phyloP scores from a whole-genome alignment of 2,113 vertebrate genomes.

The Oncorhynchus keta region DNA sequence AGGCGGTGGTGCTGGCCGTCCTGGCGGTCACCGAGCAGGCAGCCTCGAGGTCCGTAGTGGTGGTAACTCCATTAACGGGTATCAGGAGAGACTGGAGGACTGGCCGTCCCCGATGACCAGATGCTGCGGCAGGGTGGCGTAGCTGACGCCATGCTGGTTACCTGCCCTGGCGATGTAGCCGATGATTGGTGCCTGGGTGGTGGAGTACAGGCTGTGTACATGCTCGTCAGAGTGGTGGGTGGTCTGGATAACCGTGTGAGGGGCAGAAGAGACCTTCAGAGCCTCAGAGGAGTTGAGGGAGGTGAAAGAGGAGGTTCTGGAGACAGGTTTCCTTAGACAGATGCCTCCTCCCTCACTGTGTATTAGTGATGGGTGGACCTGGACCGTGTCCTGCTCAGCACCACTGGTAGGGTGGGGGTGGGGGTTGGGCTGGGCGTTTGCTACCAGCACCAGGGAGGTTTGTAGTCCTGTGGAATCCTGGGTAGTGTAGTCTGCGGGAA shows the following conservation, averaged over 20 bases:
- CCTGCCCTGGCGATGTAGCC: conserved; percentile 84
- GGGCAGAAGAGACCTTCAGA: conserved; percentile 76
- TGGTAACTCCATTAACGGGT: conserved; percentile 76
- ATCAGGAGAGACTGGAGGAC: conserved; percentile 95
- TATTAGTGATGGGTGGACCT: conserved; percentile 81
- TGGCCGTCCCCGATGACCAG: conserved; percentile 92
- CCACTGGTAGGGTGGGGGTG: conserved; percentile 66
- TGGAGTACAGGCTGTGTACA: conserved; percentile 85
- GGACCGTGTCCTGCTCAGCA: conserved; percentile 77
- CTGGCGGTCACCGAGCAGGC: conserved; percentile 80
- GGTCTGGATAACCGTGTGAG: conserved; percentile 92
- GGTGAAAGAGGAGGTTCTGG: conserved; percentile 72
- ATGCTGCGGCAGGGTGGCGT: conserved; percentile 88
- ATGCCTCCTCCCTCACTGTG: conserved; percentile 85
- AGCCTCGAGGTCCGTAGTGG: conserved; percentile 75
- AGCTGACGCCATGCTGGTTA: conserved; percentile 79
- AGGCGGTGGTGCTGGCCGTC: conserved; percentile 63
- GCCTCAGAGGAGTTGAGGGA: conserved; percentile 79
- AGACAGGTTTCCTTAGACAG: conserved; percentile 84
- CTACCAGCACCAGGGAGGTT: conserved; percentile 91
- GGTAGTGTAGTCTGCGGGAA: conserved; percentile 79
- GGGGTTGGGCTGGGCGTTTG: conserved; percentile 72
- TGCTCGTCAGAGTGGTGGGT: conserved; percentile 84
- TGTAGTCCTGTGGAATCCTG: conserved; percentile 86
- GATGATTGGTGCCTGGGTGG: conserved; percentile 89